Percentiles rank a stretch among this genome's conserved stretches.
phyloP scores from a whole-genome alignment of 2,797 vertebrate species.

The Sebastes trivittatus region DNA sequence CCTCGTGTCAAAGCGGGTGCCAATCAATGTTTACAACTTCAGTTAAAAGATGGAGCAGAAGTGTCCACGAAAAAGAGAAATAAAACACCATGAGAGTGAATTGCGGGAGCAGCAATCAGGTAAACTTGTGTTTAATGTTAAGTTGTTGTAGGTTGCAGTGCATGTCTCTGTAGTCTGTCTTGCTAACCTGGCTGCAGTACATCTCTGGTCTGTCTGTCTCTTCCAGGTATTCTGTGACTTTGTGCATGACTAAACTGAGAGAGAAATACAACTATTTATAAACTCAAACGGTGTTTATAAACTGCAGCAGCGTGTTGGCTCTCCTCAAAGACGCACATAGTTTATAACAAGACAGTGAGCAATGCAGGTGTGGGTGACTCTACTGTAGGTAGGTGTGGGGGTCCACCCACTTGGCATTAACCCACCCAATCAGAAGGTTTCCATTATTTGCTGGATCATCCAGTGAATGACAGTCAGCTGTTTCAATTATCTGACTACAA shows the following conservation, averaged over 20 bases:
- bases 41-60: neutral
- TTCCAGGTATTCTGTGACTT: neutral
- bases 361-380: accelerated
- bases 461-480: too few relatives aligned
- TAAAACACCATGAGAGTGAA: neutral
- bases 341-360: too few relatives aligned
- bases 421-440: too few relatives aligned
- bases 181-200: too few relatives aligned
- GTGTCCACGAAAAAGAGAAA: neutral
- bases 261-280: neutral
- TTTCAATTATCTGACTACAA: too few relatives aligned
- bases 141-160: neutral
- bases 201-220: neutral
- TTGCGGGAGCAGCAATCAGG: neutral
- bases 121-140: neutral
- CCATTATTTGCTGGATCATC: too few relatives aligned
- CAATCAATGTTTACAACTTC: neutral
- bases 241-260: neutral
- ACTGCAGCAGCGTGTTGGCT: neutral
- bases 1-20: too few relatives aligned
- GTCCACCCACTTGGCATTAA: too few relatives aligned
- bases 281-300: neutral
- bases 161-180: neutral
- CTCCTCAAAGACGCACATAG: too few relatives aligned
- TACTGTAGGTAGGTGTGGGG: too few relatives aligned